phyloP scores from a whole-genome alignment of 1,140 invertebrate genomes.

The Nilaparvata lugens region DNA sequence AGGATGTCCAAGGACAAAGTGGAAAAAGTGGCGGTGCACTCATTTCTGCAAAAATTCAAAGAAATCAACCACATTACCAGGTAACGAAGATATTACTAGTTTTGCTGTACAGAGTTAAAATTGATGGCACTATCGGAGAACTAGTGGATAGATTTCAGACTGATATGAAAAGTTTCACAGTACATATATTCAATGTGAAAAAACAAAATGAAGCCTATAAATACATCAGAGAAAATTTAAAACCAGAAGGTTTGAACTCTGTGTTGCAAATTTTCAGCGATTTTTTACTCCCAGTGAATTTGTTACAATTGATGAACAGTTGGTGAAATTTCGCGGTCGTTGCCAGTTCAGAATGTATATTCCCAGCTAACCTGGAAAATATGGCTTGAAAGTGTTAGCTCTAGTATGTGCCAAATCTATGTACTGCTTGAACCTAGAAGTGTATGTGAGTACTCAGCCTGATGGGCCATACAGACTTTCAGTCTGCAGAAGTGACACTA shows the following conservation, averaged over 20 bases:
- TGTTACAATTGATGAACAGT: slow-evolving; percentile 35
- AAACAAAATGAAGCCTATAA: slow-evolving; percentile 28
- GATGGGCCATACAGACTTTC: slow-evolving; percentile 26
- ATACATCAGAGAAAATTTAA: slow-evolving; percentile 29
- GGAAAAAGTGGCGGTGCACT: too few species aligned
- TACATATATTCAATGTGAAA: slow-evolving; percentile 28
- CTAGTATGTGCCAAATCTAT: slow-evolving; percentile 8
- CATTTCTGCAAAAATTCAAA: too few species aligned
- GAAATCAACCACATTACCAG: too few species aligned
- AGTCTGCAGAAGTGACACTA: slow-evolving; percentile 32
- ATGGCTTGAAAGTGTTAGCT: slow-evolving; percentile 24
- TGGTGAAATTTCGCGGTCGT: slow-evolving; percentile 32
- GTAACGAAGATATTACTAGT: too few species aligned
- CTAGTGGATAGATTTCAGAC: slow-evolving; percentile 19
- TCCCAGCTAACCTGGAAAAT: slow-evolving; percentile 25
- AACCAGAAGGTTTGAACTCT: slow-evolving; percentile 9
- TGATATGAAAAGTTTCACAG: slow-evolving; percentile 16
- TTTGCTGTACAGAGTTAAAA: neutral
- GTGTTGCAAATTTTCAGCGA: slow-evolving; percentile 23
- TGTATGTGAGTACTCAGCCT: slow-evolving; percentile 27
- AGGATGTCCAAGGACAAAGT: too few species aligned
- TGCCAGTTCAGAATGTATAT: slow-evolving; percentile 31
- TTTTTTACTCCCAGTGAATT: slow-evolving; percentile 27
- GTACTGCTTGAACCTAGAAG: slow-evolving; percentile 11
- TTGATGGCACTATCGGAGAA: slow-evolving; percentile 20